phyloP scores from a whole-genome alignment of 2,113 vertebrate genomes.

The Alligator sinensis region DNA sequence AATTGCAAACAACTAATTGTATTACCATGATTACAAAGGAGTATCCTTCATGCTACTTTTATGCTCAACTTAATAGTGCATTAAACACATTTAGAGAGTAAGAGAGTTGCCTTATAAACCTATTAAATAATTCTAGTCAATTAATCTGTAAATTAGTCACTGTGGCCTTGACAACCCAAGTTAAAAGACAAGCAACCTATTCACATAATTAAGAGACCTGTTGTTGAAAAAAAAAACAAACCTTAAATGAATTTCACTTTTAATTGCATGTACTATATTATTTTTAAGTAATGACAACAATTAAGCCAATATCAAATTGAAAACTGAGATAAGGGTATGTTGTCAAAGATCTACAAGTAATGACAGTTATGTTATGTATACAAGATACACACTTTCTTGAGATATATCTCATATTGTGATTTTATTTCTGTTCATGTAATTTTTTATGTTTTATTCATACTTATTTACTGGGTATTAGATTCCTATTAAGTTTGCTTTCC shows the following conservation, averaged over 20 bases:
- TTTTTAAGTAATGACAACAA: neutral
- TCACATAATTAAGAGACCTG: neutral
- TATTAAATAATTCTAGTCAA: neutral
- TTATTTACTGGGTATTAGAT: neutral
- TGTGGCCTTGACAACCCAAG: neutral
- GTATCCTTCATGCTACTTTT: neutral
- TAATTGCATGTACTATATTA: neutral
- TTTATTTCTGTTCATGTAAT: neutral
- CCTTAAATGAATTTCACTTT: neutral
- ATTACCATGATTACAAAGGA: neutral
- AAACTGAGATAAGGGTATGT: neutral
- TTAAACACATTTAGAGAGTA: neutral
- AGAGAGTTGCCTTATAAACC: neutral
- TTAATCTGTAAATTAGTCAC: neutral
- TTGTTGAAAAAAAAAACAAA: neutral
- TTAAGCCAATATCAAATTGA: neutral
- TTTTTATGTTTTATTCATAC: neutral
- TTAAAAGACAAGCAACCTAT: neutral
- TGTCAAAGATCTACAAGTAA: neutral
- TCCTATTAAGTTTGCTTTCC: neutral
- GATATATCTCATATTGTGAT: neutral
- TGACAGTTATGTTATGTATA: neutral
- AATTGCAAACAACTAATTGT: neutral
- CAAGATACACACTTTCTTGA: neutral
- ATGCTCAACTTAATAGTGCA: neutral